Base-by-base conservation (phyloP, 2,888 invertebrate species). In the Drosophila koepferae region DNA sequence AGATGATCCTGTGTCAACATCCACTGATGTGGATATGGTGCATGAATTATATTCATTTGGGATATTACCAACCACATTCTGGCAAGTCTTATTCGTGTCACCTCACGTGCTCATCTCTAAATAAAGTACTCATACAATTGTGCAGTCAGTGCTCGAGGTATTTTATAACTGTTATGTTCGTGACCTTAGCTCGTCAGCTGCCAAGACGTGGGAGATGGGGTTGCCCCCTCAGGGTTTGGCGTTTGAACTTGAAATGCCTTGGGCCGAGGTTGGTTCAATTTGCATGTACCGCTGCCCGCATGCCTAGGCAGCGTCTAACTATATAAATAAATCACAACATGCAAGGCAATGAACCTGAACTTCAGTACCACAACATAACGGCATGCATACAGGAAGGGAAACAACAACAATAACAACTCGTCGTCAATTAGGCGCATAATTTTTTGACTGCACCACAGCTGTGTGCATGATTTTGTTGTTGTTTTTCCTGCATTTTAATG, bases 331-430 rank as follows among this genome's bases (percentile, higher is more conserved):
- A 85, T 71, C 75, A 69, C 62, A 64, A 74, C 89, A 85, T 81
- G 86, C 88, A 85, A 89, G 89, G 81, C 86, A 89, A 82, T 86
- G 88, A 86, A 86, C 86, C 81, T 89, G 88, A 86, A 89, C 86
- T 89, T 89, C 80, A 82, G 72, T 70, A 62, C 63, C 16, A 34
- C 38, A 36, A 62, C 67, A 74, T 71, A 69, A 63, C 63, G 46
- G 63, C 63, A 58, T 20, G 53, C 40, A 70, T 68, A 68, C 68
- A 63, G 62, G 74, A 86, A 72, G 66, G 43, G 46, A 62, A 59
- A 20, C 43, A 63, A 68, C 38, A 60, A 60, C 46, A 72, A 65
- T 51, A 49, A n/a, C n/a, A n/a, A 61, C 66, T 55, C 64, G 49
- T 68, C 72, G 59, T 86, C 80, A 80, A 84, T 89, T 78, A 73